Percentiles rank a stretch among this genome's conserved stretches.
phyloP scores from a whole-genome alignment of 92 coral and sea anemone genomes.

The Ricordea florida region DNA sequence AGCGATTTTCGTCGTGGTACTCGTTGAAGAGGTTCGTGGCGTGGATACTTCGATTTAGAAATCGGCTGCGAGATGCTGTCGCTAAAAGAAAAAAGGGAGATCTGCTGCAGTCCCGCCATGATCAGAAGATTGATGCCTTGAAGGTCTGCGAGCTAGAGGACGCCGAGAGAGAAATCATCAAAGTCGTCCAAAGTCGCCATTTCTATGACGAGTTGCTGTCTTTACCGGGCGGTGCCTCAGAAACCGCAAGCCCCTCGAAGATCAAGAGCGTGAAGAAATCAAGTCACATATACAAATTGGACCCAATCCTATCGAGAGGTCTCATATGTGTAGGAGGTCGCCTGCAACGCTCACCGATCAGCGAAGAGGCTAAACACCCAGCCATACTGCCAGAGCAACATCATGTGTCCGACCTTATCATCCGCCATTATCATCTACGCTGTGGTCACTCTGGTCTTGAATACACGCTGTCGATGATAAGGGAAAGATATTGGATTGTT shows the following conservation, averaged over 20 bases:
- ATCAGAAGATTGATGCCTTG: not conserved
- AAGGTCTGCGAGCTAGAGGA: not conserved
- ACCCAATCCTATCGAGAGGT: not conserved
- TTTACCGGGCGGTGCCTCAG: not conserved
- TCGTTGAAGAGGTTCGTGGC: not conserved
- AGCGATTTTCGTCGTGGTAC: not conserved
- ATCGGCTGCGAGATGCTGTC: not conserved
- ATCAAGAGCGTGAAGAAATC: not conserved
- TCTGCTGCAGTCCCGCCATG: not conserved
- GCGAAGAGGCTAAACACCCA: not conserved
- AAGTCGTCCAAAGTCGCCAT: not conserved
- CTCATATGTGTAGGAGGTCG: not conserved
- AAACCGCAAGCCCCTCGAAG: not conserved
- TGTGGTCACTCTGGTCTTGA: slow-evolving; percentile 52
- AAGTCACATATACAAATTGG: not conserved
- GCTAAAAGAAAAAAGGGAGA: not conserved
- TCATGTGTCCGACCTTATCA: slow-evolving; percentile 27
- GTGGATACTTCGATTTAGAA: not conserved
- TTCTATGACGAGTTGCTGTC: not conserved
- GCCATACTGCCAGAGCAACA: not conserved
- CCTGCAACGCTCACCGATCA: not conserved
- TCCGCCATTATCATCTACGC: slow-evolving; percentile 22
- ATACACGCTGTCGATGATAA: slow-evolving; percentile 40
- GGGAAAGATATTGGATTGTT: slow-evolving; percentile 50
- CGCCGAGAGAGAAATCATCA: not conserved